Conservation (phyloP, 1,140 invertebrate species). For the Triops longicaudatus region DNA sequence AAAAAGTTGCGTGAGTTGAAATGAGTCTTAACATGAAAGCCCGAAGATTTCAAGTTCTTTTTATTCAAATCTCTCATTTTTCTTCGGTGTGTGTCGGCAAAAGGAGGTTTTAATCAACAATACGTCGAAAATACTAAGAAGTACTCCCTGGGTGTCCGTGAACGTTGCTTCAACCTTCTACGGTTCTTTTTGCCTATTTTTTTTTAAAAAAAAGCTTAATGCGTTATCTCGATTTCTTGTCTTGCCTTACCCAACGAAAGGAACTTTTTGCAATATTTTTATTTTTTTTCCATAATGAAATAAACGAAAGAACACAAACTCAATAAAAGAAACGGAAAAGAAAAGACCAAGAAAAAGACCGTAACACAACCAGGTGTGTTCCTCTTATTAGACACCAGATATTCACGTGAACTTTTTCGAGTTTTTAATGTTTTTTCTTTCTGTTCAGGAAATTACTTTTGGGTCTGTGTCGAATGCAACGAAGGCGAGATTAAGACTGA, state of each 20-base stretch:
- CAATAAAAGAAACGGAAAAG: no score
- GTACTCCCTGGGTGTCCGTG: background rate
- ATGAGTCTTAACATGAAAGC: no score
- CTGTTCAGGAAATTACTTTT: no score
- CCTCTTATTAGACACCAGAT: background rate
- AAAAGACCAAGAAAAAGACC: background rate
- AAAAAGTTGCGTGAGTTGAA: no score
- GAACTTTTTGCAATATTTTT: background rate
- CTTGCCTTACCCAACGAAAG: background rate
- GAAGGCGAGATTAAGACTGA: no score
- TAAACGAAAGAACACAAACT: no score
- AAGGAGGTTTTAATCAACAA: background rate
- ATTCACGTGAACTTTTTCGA: background rate
- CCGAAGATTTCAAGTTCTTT: no score
- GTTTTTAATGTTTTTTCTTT: no score
- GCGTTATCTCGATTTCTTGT: constrained; percentile 1
- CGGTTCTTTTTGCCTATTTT: background rate
- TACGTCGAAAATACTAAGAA: background rate
- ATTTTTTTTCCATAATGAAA: background rate
- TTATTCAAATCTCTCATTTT: no score
- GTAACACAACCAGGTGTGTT: background rate
- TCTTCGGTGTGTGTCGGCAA: background rate
- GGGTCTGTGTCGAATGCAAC: no score
- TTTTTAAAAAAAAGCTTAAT: background rate
- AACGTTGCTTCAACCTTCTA: background rate